Evolutionary conservation across 30 jellyfish, hydroid and myxozoan genomes (phyloP), one percentile per base, ranked within the genome.

Genomic region (Phacellophora camtschatica): DNA sequence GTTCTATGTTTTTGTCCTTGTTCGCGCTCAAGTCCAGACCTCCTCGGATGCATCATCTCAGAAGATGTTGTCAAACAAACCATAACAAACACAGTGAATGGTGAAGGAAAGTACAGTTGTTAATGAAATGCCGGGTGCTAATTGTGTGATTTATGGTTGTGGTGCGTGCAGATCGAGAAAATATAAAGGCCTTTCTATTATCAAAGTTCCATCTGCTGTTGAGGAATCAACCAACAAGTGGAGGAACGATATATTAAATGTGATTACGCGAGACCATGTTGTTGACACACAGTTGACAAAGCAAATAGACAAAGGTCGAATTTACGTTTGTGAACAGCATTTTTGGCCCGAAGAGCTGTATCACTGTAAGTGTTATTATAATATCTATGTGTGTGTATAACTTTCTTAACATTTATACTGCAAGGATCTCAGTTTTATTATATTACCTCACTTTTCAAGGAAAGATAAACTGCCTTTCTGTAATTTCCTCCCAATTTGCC

Each of bases 321-420:
- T 86, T 18, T 43, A 51, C 63, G 66, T 77, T 48, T 86, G 96
- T 53, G 87, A 86, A 70, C 65, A 43, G 19, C 97, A 87, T 42
- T 77, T 62, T 35, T 23, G 24, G 22, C 15, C 59, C 13, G 90
- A 79, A 13, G 36, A 71, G 51, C 29, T 71, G 5, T 71, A 71
- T 71, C 61, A 34, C 25, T 77, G 90, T 77, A 45, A 77, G 82
- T 59, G 19, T 15, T 24, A 13, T 3, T 18, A 16, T n/a, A n/a
- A n/a, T n/a, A n/a, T n/a, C n/a, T n/a, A n/a, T n/a, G n/a, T n/a
- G n/a, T n/a, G n/a, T n/a, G n/a, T n/a, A n/a, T n/a, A n/a, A n/a
- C n/a, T n/a, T n/a, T n/a, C n/a, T n/a, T n/a, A n/a, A n/a, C n/a
- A n/a, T n/a, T n/a, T n/a, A n/a, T n/a, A n/a, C n/a, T n/a, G n/a